Evolutionary conservation across 2,113 vertebrate genomes (phyloP), one percentile per base, ranked within the genome.

Genomic region (Pterocles orientalis): DNA sequence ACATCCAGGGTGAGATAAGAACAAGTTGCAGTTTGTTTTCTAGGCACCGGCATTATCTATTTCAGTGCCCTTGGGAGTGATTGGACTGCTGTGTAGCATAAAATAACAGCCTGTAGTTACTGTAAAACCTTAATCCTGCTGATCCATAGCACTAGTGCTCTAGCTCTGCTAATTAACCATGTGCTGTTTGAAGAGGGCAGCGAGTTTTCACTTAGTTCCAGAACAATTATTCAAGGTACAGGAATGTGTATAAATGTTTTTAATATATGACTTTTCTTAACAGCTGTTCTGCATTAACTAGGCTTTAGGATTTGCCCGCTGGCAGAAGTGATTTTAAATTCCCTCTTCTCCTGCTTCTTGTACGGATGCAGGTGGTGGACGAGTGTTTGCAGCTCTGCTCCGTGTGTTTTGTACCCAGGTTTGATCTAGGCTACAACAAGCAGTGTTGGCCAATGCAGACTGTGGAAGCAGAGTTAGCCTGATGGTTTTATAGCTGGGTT

Each of bases 1-100:
- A 28, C 36, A 28, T 71, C 36, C 50, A 28, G 6, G 45, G 39
- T 53, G 54, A 77, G 77, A 86, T 65, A 57, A 88, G 60, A 18
- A 53, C 57, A 90, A 86, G 79, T 13, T 48, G 61, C 15, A 34
- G 61, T 77, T 61, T 65, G 21, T 88, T 92, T 91, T 71, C 33
- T 51, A n/a, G 56, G 43, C 85, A 64, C 9, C 11, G 25, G 34
- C 13, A 33, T 56, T 66, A 24, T 29, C 79, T 85, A 5, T 88
- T 77, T 82, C 68, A 51, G 39, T 61, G 48, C 78, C 65, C n/a
- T 60, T 65, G 85, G 79, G 94, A 95, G 84, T 88, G 94, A 94
- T 88, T 96, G 92, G 94, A 89, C 60, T 94, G 91, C 83, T 81
- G 1, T 24, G 68, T 82, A 87, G 79, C 82, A 6, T n/a, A 77